Base-by-base conservation (phyloP, 2,113 vertebrate species). In the Copsychus sechellarum region DNA sequence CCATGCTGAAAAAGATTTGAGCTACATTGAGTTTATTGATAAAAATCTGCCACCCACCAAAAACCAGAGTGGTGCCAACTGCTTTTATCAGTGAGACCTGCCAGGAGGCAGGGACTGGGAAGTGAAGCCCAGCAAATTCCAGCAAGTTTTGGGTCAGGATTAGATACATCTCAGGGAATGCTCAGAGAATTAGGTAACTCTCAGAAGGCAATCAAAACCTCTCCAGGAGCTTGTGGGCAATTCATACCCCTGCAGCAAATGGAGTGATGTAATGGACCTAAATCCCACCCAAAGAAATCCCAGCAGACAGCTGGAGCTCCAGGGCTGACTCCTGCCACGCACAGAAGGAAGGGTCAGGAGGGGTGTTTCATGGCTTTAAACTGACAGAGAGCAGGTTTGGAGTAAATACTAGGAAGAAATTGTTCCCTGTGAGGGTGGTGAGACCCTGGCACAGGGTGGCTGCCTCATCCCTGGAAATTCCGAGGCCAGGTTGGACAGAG, bases 401-500 rank as follows among this genome's bases (percentile, higher is more conserved):
- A 69, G 12, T 23, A 40, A 60, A 23, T 82, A 5, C 48, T 40
- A 13, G 34, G 40, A 20, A 76, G n/a, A 1, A 53, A 61, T 26
- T 34, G 3, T 5, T 20, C 54, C 40, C 40, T 54, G 24, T 0
- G 25, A 76, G 29, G 18, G 47, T 40, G 40, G 17, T 0, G 0
- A 89, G 45, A 16, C 20, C 69, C 45, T 60, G 69, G n/a, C 53
- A 47, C 79, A 54, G 79, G 24, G 4, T 67, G 61, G 53, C 38
- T 74, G 38, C 11, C 29, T 53, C 40, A 61, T 47, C 5, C 29
- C 54, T 61, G 70, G n/a, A 0, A 69, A 1, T 69, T 2, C 29
- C 47, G 42, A 61, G 79, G 21, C n/a, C 40, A 62, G 25, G 21
- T 0, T 54, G 54, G 53, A 22, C 0, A 0, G 33, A 16, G 7